A percentile compares a stretch with the other conserved stretches of the same genome.
These are phyloP conservation scores for Drosophila lutescens DNA, from an alignment of 2,888 invertebrate species.

Conservation along the genomic window DNA sequence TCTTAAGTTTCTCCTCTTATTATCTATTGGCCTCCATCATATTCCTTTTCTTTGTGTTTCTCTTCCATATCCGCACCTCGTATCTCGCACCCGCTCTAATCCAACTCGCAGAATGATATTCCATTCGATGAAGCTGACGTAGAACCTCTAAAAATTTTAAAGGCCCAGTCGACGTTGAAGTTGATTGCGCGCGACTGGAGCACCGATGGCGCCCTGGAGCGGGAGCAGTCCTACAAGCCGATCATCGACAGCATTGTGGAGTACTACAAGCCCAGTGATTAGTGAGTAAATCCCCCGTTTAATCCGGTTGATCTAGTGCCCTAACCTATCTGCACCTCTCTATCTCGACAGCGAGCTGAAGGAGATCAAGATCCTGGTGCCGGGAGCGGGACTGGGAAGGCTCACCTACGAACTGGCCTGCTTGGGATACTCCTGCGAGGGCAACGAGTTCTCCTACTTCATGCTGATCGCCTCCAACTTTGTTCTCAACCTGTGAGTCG, in stretches of 20 bases:
- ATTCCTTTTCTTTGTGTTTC: slow-evolving; percentile 37
- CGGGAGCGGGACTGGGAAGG: slow-evolving; percentile 98
- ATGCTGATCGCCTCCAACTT: slow-evolving; percentile 99
- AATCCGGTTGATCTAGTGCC: too few relatives aligned
- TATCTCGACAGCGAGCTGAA: slow-evolving; percentile 71
- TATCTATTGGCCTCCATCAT: slow-evolving; percentile 18
- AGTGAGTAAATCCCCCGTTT: slow-evolving; percentile 81
- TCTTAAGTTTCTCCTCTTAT: background rate
- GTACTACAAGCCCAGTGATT: slow-evolving; percentile 88
- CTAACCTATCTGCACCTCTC: background rate
- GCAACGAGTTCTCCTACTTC: slow-evolving; percentile 98
- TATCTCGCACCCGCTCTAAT: slow-evolving; percentile 22
- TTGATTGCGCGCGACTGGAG: slow-evolving; percentile 99
- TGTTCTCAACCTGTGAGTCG: slow-evolving; percentile 91
- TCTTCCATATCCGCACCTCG: slow-evolving; percentile 22
- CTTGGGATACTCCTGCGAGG: slow-evolving; percentile 95
- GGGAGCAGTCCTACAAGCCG: slow-evolving; percentile 94
- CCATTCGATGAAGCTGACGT: slow-evolving; percentile 67
- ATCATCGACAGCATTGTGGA: slow-evolving; percentile 92
- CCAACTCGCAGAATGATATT: slow-evolving; percentile 44
- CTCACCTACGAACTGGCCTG: slow-evolving; percentile 97
- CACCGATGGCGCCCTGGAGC: slow-evolving; percentile 91
- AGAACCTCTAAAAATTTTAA: slow-evolving; percentile 84
- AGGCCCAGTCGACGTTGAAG: slow-evolving; percentile 97
- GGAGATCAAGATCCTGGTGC: slow-evolving; percentile 92